Conservation (phyloP, 2,888 invertebrate genomes). For the Pollenia angustigena region DNA sequence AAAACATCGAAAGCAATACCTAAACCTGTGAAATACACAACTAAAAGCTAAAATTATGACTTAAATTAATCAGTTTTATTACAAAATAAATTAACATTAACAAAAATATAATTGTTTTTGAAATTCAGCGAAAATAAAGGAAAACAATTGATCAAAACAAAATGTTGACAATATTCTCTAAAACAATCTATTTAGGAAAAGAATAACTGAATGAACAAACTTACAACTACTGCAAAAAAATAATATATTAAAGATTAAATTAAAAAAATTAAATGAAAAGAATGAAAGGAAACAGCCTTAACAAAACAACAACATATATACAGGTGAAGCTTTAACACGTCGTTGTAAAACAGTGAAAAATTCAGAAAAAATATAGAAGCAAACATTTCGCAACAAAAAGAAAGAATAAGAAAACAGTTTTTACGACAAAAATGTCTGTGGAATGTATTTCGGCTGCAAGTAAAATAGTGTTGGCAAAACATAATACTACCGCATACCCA, state of each 20-base stretch:
- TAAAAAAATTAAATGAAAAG: background rate
- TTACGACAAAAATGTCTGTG: constrained; percentile 79
- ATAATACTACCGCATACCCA: constrained; percentile 46
- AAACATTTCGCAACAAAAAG: background rate
- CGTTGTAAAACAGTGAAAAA: background rate
- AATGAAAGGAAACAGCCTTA: background rate
- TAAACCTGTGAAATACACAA: constrained; percentile 80
- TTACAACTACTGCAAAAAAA: background rate
- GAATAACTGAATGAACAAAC: background rate
- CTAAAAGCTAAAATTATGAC: constrained; percentile 58
- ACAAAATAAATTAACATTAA: constrained; percentile 40
- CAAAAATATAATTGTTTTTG: constrained; percentile 38
- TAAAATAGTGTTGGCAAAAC: constrained; percentile 71
- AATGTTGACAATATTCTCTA: constrained; percentile 14
- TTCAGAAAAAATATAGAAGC: background rate
- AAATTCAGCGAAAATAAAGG: constrained; percentile 5
- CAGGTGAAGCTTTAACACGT: background rate
- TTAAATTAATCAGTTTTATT: constrained; percentile 6
- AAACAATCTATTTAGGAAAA: constrained; percentile 14
- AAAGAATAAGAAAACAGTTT: constrained; percentile 10
- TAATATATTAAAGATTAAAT: background rate
- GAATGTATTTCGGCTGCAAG: constrained; percentile 79
- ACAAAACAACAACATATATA: background rate
- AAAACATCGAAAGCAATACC: constrained; percentile 84
- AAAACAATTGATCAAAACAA: background rate